Evolutionary conservation across 1,140 invertebrate genomes (phyloP), one percentile per base, ranked within the genome.

Genomic region (Ectropis grisescens): DNA sequence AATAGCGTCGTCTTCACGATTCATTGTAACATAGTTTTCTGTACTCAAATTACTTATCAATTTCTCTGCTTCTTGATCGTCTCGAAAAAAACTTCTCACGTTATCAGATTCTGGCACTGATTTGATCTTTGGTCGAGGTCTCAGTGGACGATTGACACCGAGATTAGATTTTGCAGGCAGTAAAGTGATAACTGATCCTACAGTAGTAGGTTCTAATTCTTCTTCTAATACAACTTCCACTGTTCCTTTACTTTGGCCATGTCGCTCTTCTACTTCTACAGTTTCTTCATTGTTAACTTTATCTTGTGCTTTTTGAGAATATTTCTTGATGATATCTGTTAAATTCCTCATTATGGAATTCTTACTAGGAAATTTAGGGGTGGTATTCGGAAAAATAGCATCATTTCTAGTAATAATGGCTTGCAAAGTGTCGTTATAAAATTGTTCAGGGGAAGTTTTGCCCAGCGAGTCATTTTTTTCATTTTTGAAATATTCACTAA

Each of bases 141-240:
- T 53, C 29, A 87, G 55, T 13, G 86, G 85, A 33, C 84, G 65
- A 32, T 85, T 84, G 10, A 86, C 70, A 11, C 85, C 86, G 8
- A 86, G 74, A 61, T 88, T 87, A 5, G 87, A 87, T 64, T 86
- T 85, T 12, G 85, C 85, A n/a, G 87, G 87, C 37, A 87, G 56
- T 38, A 88, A 58, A 13, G 87, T 88, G 7, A 87, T 85, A 13
- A 87, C 50, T 35, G 16, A 3, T 6, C 55, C 51, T 11, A 74
- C 41, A 8, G 80, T 78, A 12, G 74, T 82, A 9, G 58, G 53
- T 33, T 70, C 76, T 16, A 75, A 39, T 45, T 82, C 64, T 30
- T 78, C 72, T 34, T 78, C 72, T 4, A 58, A 56, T 13, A 75
- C 61, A 13, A 81, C 64, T 54, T 78, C 72, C 31, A 76, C 69